phyloP scores from a whole-genome alignment of 2,888 invertebrate genomes.

The Volucella zonaria region DNA sequence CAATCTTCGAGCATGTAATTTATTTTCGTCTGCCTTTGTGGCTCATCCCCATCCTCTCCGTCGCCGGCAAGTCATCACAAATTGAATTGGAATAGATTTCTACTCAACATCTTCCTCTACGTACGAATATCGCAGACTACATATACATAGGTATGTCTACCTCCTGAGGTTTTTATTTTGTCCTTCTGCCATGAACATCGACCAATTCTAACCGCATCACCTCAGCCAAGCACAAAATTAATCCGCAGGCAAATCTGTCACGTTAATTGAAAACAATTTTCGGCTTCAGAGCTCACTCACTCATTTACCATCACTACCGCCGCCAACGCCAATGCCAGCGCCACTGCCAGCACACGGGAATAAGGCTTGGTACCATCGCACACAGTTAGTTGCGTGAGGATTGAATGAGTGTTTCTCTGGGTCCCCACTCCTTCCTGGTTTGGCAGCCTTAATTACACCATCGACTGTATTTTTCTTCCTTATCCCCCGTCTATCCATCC shows the following conservation, averaged over 20 bases:
- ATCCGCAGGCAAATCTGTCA: conserved; percentile 72
- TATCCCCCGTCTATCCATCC: background rate
- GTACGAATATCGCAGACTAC: too few species aligned
- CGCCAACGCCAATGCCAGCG: background rate
- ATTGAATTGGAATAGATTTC: background rate
- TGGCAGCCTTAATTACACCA: conserved; percentile 63
- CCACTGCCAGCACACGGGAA: background rate
- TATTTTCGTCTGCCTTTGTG: conserved; percentile 59
- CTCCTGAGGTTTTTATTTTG: background rate
- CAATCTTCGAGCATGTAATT: conserved; percentile 55
- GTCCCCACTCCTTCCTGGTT: background rate
- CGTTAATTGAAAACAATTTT: conserved; percentile 74
- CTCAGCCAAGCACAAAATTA: conserved; percentile 71
- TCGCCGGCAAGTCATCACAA: background rate
- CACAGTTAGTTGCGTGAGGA: conserved; percentile 34
- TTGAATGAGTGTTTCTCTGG: conserved; percentile 8
- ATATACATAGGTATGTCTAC: background rate
- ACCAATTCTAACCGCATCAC: conserved; percentile 45
- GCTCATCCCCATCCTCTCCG: background rate
- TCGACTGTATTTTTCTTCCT: conserved; percentile 46
- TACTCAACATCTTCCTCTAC: too few species aligned
- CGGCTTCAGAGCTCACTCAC: conserved; percentile 65
- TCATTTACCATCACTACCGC: background rate
- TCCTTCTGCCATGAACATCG: conserved; percentile 16
- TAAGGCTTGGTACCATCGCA: background rate